These are phyloP conservation scores for Nemoura dubitans DNA, from an alignment of 2,888 invertebrate species.

Conservation along the genomic window DNA sequence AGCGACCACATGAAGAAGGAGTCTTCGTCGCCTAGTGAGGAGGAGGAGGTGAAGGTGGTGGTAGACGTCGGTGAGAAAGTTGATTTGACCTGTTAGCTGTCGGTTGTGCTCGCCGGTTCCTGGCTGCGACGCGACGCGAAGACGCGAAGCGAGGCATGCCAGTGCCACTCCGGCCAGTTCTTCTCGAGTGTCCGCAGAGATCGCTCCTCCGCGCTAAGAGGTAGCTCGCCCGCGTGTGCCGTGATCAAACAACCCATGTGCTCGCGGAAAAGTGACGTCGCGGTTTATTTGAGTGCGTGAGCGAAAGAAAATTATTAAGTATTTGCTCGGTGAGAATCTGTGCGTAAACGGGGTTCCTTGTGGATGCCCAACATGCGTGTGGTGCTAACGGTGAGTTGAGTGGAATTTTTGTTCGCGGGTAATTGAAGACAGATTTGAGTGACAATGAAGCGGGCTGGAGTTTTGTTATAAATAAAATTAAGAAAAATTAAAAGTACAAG, in stretches of 20 bases:
- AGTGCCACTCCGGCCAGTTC: background rate
- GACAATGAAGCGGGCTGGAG: background rate
- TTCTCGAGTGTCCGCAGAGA: background rate
- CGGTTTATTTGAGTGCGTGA: background rate
- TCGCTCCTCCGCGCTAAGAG: background rate
- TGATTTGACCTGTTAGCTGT: background rate
- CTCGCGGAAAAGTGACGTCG: background rate
- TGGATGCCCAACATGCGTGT: constrained; percentile 33
- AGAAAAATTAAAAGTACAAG: background rate
- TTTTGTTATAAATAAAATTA: background rate
- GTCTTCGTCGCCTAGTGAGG: background rate
- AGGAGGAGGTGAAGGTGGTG: background rate
- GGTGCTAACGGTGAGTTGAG: constrained; percentile 30
- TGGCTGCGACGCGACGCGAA: background rate
- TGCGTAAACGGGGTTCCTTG: background rate
- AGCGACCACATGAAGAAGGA: background rate
- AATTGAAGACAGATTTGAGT: background rate
- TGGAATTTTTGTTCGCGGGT: background rate
- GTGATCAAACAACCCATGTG: background rate
- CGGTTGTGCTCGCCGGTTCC: background rate
- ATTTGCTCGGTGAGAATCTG: background rate
- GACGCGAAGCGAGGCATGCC: background rate
- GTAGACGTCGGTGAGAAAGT: background rate
- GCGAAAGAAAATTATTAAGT: background rate
- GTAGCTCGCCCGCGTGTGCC: background rate